Base-by-base conservation (phyloP, 2,888 invertebrate genomes). In the Trichacis sp. region DNA sequence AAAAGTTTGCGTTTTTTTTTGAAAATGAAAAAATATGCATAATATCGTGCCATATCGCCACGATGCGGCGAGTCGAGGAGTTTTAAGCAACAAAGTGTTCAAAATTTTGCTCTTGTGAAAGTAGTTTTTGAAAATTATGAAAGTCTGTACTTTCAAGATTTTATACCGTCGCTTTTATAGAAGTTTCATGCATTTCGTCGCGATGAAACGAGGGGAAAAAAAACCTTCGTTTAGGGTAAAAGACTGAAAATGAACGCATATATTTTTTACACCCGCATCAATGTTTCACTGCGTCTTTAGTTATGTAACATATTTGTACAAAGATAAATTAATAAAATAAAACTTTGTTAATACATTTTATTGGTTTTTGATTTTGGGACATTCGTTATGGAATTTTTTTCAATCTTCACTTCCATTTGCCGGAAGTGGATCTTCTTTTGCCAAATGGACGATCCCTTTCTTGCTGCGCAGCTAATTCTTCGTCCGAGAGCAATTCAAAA, bases 401-500 rank as follows among this genome's bases (percentile, higher is more conserved):
- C n/a, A n/a, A n/a, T n/a, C 38, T 69, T 74, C 58, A 82, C 72
- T 81, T 83, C 79, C 81, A 81, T 58, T 83, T 83, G 46, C 67
- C 77, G 4, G 76, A 73, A 9, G 73, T 74, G 14, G 62, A 59
- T 14, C 77, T 75, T 50, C 70, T 77, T 57, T 83, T 84, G 11
- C 74, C 76, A 2, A 73, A 72, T 15, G 71, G 67, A 59, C 75
- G 73, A 5, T 83, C 89, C 19, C 84, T 82, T 18, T 90, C 89
- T 17, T 91, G 91, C 75, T 90, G 91, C 57, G 89, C 87, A 1
- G 91, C 87, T 63, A 93, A 80, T 71, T 95, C 95, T 85, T 95
- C 95, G 76, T 95, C 95, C 51, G 95, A 88, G 6, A 95, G 85
- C 36, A 95, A 84, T 76, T 95, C 94, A 79, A 95, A 95, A 82